phyloP scores from a whole-genome alignment of 2,888 invertebrate genomes.

The Drosophila mettleri region DNA sequence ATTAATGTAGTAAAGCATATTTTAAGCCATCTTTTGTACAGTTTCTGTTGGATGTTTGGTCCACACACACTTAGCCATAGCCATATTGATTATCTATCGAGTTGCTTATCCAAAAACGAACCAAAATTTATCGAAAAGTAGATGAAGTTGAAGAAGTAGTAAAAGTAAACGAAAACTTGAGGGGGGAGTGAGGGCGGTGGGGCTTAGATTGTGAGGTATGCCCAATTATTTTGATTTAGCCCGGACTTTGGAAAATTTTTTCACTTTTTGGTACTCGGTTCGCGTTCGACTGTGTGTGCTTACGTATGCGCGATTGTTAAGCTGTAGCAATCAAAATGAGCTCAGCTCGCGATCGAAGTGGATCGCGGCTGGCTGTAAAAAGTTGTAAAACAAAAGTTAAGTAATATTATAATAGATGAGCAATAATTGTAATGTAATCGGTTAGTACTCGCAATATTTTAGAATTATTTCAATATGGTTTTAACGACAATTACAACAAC shows the following conservation, averaged over 20 bases:
- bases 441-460: conserved; percentile 19
- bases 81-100: conserved; percentile 4
- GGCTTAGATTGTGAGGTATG: conserved; percentile 1
- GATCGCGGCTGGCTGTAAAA: conserved; percentile 15
- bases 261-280: neutral
- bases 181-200: neutral
- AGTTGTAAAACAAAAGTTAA: conserved; percentile 11
- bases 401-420: conserved; percentile 1
- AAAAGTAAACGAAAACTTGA: conserved; percentile 16
- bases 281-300: conserved; percentile 62
- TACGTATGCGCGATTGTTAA: conserved; percentile 70
- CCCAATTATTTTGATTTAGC: conserved; percentile 6
- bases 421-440: conserved; percentile 19
- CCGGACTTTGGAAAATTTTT: neutral
- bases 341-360: neutral
- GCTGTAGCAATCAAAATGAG: conserved; percentile 27
- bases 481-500: conserved; percentile 68
- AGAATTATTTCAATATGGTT: conserved; percentile 29
- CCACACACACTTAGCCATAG: conserved; percentile 45
- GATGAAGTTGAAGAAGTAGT: conserved; percentile 14
- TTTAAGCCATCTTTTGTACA: conserved; percentile 85
- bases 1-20: conserved; percentile 85
- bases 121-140: conserved; percentile 27
- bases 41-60: conserved; percentile 48
- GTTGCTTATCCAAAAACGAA: conserved; percentile 34